Evolutionary conservation across 2,797 vertebrate species (phyloP).

Genomic region (Argyrosomus regius): DNA sequence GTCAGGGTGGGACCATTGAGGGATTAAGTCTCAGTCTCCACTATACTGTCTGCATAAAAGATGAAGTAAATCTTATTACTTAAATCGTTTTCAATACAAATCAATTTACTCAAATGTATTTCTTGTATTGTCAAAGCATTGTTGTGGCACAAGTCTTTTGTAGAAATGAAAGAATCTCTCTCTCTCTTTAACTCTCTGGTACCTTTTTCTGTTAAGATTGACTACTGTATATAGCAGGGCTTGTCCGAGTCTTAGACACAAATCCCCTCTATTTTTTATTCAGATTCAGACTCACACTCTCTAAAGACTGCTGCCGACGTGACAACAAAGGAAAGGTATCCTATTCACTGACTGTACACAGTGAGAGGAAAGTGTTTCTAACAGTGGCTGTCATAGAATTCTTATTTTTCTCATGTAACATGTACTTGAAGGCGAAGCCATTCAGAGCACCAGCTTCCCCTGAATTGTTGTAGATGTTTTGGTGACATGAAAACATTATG

Average conservation of each 20-base stretch:
- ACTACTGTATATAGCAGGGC: not conserved
- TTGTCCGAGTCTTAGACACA: conserved; percentile 19
- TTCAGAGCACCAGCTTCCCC: not conserved
- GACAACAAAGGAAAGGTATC: not conserved
- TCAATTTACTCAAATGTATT: not conserved
- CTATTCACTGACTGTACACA: conserved; percentile 20
- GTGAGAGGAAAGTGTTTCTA: not conserved
- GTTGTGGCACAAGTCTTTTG: not conserved
- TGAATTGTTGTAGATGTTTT: not conserved
- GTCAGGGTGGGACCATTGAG: not conserved
- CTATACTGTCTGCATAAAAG: not conserved
- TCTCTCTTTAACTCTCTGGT: not conserved
- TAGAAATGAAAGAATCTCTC: not conserved
- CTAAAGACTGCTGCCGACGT: conserved; percentile 7
- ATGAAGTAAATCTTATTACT: not conserved
- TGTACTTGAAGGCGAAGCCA: conserved; percentile 5
- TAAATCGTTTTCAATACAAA: not conserved
- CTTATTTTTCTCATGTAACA: not conserved
- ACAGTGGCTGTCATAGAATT: not conserved
- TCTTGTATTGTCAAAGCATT: not conserved
- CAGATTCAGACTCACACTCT: conserved; percentile 15
- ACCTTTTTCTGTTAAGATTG: not conserved
- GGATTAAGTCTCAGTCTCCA: not conserved
- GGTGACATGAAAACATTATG: not conserved
- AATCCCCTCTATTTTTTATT: conserved; percentile 30